Evolutionary conservation across 2,888 invertebrate species (phyloP), one percentile per base, ranked within the genome.

Genomic region (Lysandra bellargus): DNA sequence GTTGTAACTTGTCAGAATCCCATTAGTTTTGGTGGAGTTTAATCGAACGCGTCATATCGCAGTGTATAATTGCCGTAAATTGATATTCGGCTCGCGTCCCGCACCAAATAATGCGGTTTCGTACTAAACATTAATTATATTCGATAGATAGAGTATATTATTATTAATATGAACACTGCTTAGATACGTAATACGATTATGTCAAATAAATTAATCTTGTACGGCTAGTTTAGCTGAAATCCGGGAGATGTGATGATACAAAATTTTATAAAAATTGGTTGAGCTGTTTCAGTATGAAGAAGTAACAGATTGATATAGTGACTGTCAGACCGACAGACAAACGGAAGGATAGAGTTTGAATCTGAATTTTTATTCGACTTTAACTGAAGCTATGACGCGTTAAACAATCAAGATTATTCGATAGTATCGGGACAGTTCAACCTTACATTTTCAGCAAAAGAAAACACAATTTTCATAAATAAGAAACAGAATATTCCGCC

Each of bases 11-110:
- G 30, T 2, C 61, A 30, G 61, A 64, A 64, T 64, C 61, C 30
- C 61, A 64, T 64, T 64, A 64, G 64, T 64, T 64, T 64, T 30
- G 64, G 64, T 64, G 64, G 12, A 30, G 30, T 30, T 23, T 61
- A 61, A 61, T 23, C 60, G 60, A 61, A 61, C 64, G 64, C 23
- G 23, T 23, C 64, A 30, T 64, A 23, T 64, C 30, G 61, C 30
- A 64, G 9, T 23, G 64, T 23, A 64, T 64, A 30, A 64, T 64
- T 64, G 64, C 12, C 64, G 12, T 64, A 64, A 64, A 30, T 64
- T 64, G 30, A 64, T 64, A 30, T 64, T 64, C 64, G 9, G 23
- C 6, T 23, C 30, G 12, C 64, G 12, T 64, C 64, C 64, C 30
- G 12, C 12, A 30, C 64, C 30, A 30, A 64, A 12, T 64, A 30